Evolutionary conservation across 2,888 invertebrate species (phyloP).

Genomic region (Bellardia bayeri): DNA sequence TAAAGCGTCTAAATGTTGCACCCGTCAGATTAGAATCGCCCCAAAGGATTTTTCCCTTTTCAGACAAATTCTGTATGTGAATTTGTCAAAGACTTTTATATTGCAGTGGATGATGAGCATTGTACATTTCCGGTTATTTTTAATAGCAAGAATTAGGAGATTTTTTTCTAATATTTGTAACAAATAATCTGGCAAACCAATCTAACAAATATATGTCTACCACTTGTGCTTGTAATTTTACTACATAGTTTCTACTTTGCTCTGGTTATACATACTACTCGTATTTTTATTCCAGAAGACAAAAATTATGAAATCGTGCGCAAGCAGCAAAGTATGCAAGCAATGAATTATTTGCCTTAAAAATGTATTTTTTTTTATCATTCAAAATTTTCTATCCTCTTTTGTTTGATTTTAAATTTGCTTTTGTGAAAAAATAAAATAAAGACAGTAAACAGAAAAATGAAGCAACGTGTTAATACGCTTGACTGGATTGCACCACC

Average conservation of each 20-base stretch:
- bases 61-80: too few relatives aligned
- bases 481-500: slow-evolving; percentile 69
- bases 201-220: slow-evolving; percentile 6
- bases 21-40: too few relatives aligned
- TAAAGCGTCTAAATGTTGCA: too few relatives aligned
- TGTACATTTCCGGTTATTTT: too few relatives aligned
- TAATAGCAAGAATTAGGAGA: too few relatives aligned
- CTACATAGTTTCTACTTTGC: slow-evolving; percentile 14
- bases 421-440: slow-evolving; percentile 46
- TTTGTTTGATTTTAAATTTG: slow-evolving; percentile 67
- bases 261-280: too few relatives aligned
- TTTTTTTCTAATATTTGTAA: not conserved
- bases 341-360: slow-evolving; percentile 67
- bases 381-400: slow-evolving; percentile 54
- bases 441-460: slow-evolving; percentile 19
- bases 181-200: slow-evolving; percentile 33
- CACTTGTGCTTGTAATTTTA: slow-evolving; percentile 47
- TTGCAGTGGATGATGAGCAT: too few relatives aligned
- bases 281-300: slow-evolving; percentile 6
- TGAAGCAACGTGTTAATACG: slow-evolving; percentile 72
- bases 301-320: slow-evolving; percentile 66
- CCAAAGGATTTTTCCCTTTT: too few relatives aligned
- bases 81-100: too few relatives aligned
- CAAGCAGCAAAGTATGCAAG: slow-evolving; percentile 54
- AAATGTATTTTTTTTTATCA: slow-evolving; percentile 46